Evolutionary conservation across 2,888 invertebrate genomes (phyloP).

Genomic region (Margaritifera margaritifera): DNA sequence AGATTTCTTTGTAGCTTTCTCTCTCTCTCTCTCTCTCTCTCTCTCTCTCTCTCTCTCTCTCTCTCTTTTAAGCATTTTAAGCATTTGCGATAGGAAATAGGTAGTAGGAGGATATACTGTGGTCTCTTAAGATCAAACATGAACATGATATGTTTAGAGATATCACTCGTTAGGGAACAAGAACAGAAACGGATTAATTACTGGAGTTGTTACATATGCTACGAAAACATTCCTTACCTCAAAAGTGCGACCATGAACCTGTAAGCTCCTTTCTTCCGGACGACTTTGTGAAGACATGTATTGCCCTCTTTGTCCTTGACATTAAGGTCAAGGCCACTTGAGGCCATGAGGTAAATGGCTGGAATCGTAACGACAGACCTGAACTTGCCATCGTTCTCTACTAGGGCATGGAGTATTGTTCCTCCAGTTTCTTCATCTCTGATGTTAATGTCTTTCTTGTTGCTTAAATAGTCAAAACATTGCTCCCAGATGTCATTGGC

Average conservation of each 20-base stretch:
- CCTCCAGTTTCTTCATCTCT: constrained; percentile 42
- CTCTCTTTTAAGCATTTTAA: too few relatives aligned
- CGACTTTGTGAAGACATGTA: constrained; percentile 61
- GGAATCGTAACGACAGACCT: constrained; percentile 46
- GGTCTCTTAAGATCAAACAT: too few relatives aligned
- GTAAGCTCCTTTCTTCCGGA: constrained; percentile 47
- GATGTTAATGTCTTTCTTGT: constrained; percentile 50
- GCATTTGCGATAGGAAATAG: too few relatives aligned
- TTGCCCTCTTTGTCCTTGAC: constrained; percentile 53
- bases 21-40: too few relatives aligned
- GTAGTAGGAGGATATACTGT: too few relatives aligned
- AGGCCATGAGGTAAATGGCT: constrained; percentile 59
- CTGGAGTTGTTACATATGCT: neutral
- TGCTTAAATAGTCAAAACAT: constrained; percentile 34
- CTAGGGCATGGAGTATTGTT: constrained; percentile 58
- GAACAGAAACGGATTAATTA: neutral
- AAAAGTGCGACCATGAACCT: constrained; percentile 57
- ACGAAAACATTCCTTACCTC: constrained; percentile 41
- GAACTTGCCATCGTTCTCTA: constrained; percentile 44
- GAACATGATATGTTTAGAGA: too few relatives aligned
- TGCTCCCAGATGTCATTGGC: constrained; percentile 24
- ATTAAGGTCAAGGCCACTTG: constrained; percentile 58
- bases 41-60: too few relatives aligned
- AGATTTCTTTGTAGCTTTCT: too few relatives aligned
- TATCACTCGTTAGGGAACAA: too few relatives aligned